Evolutionary conservation across 2,797 vertebrate species (phyloP).

Genomic region (Acanthurus leucopareius): DNA sequence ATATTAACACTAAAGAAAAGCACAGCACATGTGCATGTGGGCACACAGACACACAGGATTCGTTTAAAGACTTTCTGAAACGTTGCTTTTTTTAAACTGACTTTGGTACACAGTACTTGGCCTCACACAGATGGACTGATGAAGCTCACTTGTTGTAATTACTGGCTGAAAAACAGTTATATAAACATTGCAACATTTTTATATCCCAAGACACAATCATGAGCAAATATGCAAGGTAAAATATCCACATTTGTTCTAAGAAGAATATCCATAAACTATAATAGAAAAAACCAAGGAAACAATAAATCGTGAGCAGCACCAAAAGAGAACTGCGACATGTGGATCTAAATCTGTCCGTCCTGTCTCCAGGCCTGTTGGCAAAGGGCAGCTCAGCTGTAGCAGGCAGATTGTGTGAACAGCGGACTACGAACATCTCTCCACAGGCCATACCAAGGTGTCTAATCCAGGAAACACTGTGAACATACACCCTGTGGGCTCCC

Average conservation of each 20-base stretch:
- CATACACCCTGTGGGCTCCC: slow-evolving; percentile 81
- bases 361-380: slow-evolving; percentile 82
- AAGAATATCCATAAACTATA: slow-evolving; percentile 11
- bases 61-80: slow-evolving; percentile 9
- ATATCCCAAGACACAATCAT: slow-evolving; percentile 8
- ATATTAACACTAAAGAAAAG: slow-evolving; percentile 10
- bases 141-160: slow-evolving; percentile 33
- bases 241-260: neutral
- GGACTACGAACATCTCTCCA: slow-evolving; percentile 83
- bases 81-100: neutral
- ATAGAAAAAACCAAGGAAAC: slow-evolving; percentile 14
- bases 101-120: slow-evolving; percentile 16
- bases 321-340: slow-evolving; percentile 66
- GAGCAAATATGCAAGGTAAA: neutral
- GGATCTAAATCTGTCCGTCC: slow-evolving; percentile 81
- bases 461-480: slow-evolving; percentile 86
- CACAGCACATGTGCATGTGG: slow-evolving; percentile 8
- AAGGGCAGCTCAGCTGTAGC: slow-evolving; percentile 84
- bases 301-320: slow-evolving; percentile 41
- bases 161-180: slow-evolving; percentile 20
- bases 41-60: slow-evolving; percentile 11
- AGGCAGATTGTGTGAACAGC: slow-evolving; percentile 84
- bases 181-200: slow-evolving; percentile 7
- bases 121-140: slow-evolving; percentile 41
- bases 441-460: slow-evolving; percentile 86